phyloP scores from a whole-genome alignment of 2,113 vertebrate genomes.

The Antidorcas marsupialis region DNA sequence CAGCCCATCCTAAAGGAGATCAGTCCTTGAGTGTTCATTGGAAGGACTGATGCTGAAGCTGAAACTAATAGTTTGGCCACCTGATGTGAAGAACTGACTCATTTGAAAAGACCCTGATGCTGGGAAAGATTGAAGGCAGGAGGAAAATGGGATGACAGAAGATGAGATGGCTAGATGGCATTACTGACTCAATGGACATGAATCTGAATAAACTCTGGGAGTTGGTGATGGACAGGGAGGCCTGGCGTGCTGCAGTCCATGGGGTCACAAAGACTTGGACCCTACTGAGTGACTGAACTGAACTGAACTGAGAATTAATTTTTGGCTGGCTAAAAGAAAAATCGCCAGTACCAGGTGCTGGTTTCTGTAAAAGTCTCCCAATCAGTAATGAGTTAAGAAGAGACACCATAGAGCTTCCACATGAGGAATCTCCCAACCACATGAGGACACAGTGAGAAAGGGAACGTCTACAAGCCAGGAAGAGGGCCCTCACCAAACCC shows the following conservation, averaged over 20 bases:
- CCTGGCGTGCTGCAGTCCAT: neutral
- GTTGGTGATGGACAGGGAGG: neutral
- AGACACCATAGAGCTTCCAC: neutral
- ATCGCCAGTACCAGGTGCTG: neutral
- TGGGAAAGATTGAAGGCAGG: neutral
- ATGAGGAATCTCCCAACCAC: neutral
- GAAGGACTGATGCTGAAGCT: neutral
- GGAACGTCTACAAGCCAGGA: neutral
- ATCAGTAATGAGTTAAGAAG: neutral
- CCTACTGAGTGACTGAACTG: neutral
- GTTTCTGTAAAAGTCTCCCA: neutral
- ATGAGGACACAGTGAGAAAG: neutral
- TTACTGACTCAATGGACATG: neutral
- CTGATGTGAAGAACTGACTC: neutral
- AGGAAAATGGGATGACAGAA: neutral
- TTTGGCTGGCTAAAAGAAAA: neutral
- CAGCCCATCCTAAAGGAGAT: neutral
- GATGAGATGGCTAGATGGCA: neutral
- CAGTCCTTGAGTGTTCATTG: neutral
- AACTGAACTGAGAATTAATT: neutral
- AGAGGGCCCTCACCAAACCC: neutral
- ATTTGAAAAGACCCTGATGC: neutral
- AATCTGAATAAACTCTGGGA: neutral
- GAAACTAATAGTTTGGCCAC: neutral
- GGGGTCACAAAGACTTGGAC: neutral